These are phyloP conservation scores for Machaerirhynchus nigripectus DNA, from an alignment of 2,113 vertebrate species.

Conservation along the genomic window DNA sequence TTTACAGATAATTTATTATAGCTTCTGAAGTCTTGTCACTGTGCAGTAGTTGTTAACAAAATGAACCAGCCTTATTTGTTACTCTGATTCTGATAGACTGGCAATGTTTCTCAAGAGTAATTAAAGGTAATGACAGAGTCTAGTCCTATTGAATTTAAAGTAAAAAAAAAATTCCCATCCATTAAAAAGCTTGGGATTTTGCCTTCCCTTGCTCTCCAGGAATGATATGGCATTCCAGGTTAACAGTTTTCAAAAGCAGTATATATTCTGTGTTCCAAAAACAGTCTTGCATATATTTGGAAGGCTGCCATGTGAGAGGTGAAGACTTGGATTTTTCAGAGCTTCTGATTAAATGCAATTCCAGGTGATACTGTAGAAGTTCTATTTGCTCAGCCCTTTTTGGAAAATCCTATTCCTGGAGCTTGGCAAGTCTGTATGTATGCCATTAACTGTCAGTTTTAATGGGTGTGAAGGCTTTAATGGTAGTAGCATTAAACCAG, in stretches of 20 bases:
- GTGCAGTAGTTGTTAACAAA: not conserved
- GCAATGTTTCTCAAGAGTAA: not conserved
- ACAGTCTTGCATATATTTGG: not conserved
- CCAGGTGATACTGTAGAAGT: not conserved
- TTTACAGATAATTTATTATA: not conserved
- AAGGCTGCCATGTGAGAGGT: not conserved
- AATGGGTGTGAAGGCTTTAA: not conserved
- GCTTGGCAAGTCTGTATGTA: not conserved
- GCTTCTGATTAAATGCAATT: not conserved
- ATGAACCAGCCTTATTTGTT: not conserved
- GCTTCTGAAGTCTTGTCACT: not conserved
- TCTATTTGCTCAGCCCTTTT: not conserved
- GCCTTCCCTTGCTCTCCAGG: not conserved
- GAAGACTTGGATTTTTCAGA: not conserved
- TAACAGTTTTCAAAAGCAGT: not conserved
- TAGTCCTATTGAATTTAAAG: not conserved
- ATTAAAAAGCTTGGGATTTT: not conserved
- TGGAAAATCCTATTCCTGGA: not conserved
- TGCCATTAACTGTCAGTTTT: not conserved
- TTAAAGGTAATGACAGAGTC: not conserved
- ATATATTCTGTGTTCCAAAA: not conserved
- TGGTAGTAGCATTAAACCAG: not conserved
- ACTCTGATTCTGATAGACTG: not conserved
- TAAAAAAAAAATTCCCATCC: not conserved
- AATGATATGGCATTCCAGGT: not conserved